Evolutionary conservation across 2,888 invertebrate species (phyloP).

Genomic region (Lacanobia wlatinum): DNA sequence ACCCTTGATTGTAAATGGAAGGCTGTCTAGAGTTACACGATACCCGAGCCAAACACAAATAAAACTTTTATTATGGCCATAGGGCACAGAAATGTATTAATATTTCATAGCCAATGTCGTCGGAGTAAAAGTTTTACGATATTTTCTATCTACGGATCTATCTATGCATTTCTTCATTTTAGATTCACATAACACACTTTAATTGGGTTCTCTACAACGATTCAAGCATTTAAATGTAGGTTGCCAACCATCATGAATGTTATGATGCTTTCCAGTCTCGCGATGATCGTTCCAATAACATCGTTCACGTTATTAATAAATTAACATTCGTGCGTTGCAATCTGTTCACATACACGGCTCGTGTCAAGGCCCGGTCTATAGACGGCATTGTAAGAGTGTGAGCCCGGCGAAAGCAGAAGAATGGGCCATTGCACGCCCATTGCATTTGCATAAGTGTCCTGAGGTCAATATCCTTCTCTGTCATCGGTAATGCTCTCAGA

Average conservation of each 20-base stretch:
- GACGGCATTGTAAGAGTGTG: conserved; percentile 60
- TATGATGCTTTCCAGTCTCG: conserved; percentile 40
- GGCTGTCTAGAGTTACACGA: conserved; percentile 71
- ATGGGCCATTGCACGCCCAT: conserved; percentile 79
- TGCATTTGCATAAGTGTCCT: conserved; percentile 84
- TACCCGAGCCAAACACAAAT: conserved; percentile 53
- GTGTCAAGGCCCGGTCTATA: conserved; percentile 55
- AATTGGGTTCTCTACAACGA: conserved; percentile 27
- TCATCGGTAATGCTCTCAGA: conserved; percentile 72
- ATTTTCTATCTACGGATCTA: conserved; percentile 21
- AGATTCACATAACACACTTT: conserved; percentile 9
- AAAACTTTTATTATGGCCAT: conserved; percentile 42
- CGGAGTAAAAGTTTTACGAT: conserved; percentile 17
- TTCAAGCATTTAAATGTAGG: conserved; percentile 43
- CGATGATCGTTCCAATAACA: conserved; percentile 55
- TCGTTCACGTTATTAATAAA: conserved; percentile 58
- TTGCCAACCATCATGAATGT: conserved; percentile 39
- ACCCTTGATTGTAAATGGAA: conserved; percentile 67
- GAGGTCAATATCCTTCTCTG: conserved; percentile 81
- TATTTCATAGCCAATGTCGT: conserved; percentile 25
- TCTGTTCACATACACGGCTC: conserved; percentile 44
- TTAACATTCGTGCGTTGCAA: conserved; percentile 55
- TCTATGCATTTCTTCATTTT: conserved; percentile 7
- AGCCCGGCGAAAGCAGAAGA: conserved; percentile 81
- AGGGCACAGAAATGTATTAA: conserved; percentile 31